Percentiles rank a stretch among this genome's conserved stretches.
These are phyloP conservation scores for Aphelenchoides fujianensis DNA, from an alignment of 1,140 invertebrate species.

Conservation along the genomic window DNA sequence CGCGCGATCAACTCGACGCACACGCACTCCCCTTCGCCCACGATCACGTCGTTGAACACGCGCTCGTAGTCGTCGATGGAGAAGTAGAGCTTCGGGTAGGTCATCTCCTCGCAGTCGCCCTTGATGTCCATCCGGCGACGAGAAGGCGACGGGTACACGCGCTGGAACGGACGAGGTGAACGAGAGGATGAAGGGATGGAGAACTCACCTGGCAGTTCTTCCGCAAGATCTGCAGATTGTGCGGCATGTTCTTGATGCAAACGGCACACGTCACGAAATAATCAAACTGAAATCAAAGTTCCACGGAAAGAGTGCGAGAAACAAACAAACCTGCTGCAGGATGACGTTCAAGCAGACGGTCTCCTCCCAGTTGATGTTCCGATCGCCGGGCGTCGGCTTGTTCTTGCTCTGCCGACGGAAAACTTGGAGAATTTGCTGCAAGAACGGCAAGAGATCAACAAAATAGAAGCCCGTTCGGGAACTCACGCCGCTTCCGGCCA, in stretches of 20 bases:
- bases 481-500: constrained; percentile 23
- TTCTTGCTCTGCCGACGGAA: constrained; percentile 94
- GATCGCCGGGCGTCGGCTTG: constrained; percentile 82
- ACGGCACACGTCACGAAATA: constrained; percentile 93
- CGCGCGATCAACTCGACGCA: constrained; percentile 91
- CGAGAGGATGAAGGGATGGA: constrained; percentile 21
- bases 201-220: constrained; percentile 78
- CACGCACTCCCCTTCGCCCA: constrained; percentile 94
- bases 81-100: constrained; percentile 97
- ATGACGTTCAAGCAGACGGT: constrained; percentile 97
- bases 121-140: constrained; percentile 93
- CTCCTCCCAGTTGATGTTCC: constrained; percentile 96
- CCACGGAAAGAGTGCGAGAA: constrained; percentile 61
- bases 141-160: constrained; percentile 93
- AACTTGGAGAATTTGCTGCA: constrained; percentile 64
- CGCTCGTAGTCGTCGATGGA: constrained; percentile 98
- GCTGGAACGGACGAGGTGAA: constrained; percentile 65
- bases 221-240: constrained; percentile 87
- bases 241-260: constrained; percentile 91
- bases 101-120: constrained; percentile 94
- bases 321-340: constrained; percentile 75
- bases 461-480: neutral
- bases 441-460: constrained; percentile 6
- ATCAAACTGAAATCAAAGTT: constrained; percentile 35
- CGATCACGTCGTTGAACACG: constrained; percentile 86